Base-by-base conservation (phyloP, 2,113 vertebrate genomes). In the Suncus etruscus region DNA sequence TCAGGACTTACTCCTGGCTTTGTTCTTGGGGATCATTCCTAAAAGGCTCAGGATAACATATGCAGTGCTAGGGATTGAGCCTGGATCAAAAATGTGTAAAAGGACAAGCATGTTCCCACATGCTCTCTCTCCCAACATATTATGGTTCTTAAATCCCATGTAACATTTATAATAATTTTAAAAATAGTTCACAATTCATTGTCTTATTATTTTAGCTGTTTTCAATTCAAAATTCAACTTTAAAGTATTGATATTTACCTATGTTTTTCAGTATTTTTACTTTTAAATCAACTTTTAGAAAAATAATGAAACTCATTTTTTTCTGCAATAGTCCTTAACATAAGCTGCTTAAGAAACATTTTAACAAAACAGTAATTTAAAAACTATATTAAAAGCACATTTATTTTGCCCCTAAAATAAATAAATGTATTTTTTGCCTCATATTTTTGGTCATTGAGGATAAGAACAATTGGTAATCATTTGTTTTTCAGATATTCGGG, bases 401-500 rank as follows among this genome's bases (percentile, higher is more conserved):
- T 72, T n/a, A 39, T 85, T 27, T 74, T 91, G 39, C 87, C 54
- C 70, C 78, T 63, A 74, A 69, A 72, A 74, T 94, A 32, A 20
- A 88, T 39, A 94, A 94, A 74, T 90, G 1, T 85, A 77, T 91
- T 96, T 81, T 95, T 78, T 97, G 91, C 81, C 78, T 96, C 24
- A 69, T 92, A 15, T 88, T 51, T 86, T 6, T 86, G 11, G 31
- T 93, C 93, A 95, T 91, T 90, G 89, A 95, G 91, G 86, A 96
- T 97, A 97, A 97, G 90, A 96, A 96, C 95, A 86, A 97, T 79
- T 97, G 96, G 97, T 98, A 98, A 98, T 97, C 85, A 87, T 98
- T 98, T 98, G 81, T 97, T 97, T 98, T 98, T 94, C 98, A 99
- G 99, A 99, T 98, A 99, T 99, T 97, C 99, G 99, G 97, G 99